Evolutionary conservation across 2,797 vertebrate species (phyloP), one percentile per base, ranked within the genome.

Genomic region (Scomberomorus guttatus): DNA sequence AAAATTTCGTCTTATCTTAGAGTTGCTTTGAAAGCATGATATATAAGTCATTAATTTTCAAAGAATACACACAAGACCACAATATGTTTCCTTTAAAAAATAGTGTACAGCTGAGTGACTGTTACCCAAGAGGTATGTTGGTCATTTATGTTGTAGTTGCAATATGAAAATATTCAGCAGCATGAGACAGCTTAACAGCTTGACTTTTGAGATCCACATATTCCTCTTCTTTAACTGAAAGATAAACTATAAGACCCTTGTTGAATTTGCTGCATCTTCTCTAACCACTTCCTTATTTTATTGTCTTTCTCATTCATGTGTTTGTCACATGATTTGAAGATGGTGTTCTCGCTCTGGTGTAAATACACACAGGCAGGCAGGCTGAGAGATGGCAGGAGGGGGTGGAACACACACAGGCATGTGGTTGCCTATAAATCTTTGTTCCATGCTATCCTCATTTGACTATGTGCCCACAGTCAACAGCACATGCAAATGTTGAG

Each of bases 21-120:
- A 84, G 72, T 75, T 85, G 86, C 61, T 75, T 84, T 83, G 61
- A 83, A 79, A 77, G 74, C 56, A 66, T 39, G 80, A 85, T 74
- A 24, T 87, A 70, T 29, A 50, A 63, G 72, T 77, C 42, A 61
- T 83, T 82, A 9, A 80, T 80, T 78, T 81, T 42, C n/a, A 78
- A 70, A 82, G 72, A 60, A 80, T 88, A 82, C 51, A 52, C 51
- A 68, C 0, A 2, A 75, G 59, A 81, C 82, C 76, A 77, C 48
- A 57, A 25, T 48, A 34, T 64, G 15, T 24, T 52, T 22, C 77
- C 64, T 67, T 44, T 13, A 18, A 68, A 67, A 57, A 60, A 22
- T 12, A 14, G 24, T 42, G 64, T 29, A 5, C 66, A 56, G 69
- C 60, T 62, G 66, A 64, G 51, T 44, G 46, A 68, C 46, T 75